A percentile compares a stretch with the other conserved stretches of the same genome.
Evolutionary conservation across 2,888 invertebrate genomes (phyloP).

Genomic region (Tethea ocularis): DNA sequence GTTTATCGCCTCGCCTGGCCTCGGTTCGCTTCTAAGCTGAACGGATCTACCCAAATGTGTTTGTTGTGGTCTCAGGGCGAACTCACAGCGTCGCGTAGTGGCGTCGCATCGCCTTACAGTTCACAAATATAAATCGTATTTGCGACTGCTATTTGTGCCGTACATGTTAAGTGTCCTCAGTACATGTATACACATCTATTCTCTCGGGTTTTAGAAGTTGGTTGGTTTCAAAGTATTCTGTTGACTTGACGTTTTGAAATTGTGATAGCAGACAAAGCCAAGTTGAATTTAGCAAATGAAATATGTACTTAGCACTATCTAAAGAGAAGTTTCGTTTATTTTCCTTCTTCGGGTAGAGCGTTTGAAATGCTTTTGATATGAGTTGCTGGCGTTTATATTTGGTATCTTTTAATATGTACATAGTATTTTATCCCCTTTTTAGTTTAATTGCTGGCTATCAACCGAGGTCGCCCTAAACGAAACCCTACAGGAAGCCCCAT

Average conservation of each 20-base stretch:
- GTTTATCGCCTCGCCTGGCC: slow-evolving; percentile 56
- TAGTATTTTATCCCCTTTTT: slow-evolving; percentile 4
- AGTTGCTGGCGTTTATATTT: slow-evolving; percentile 15
- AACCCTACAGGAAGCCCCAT: slow-evolving; percentile 10
- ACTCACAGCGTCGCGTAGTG: slow-evolving; percentile 34
- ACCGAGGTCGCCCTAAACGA: slow-evolving; percentile 6
- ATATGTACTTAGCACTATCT: slow-evolving; percentile 13
- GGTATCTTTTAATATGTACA: slow-evolving; percentile 16
- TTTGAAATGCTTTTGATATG: slow-evolving; percentile 15
- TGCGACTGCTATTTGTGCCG: slow-evolving; percentile 46
- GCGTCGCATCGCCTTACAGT: slow-evolving; percentile 17
- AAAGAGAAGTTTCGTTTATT: slow-evolving; percentile 17
- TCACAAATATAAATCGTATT: slow-evolving; percentile 38
- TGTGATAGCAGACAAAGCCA: slow-evolving; percentile 18
- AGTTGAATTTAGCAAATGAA: slow-evolving; percentile 15
- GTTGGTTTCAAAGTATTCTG: slow-evolving; percentile 10
- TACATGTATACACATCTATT: slow-evolving; percentile 22
- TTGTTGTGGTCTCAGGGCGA: slow-evolving; percentile 64
- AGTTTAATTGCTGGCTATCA: slow-evolving; percentile 9
- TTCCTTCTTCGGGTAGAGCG: slow-evolving; percentile 14
- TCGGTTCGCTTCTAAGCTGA: slow-evolving; percentile 30
- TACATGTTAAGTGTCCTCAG: slow-evolving; percentile 29
- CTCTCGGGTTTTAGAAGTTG: not conserved
- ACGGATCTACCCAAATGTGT: slow-evolving; percentile 67
- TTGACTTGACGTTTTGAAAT: slow-evolving; percentile 23